phyloP scores from a whole-genome alignment of 2,888 invertebrate species.

The Orthosia gothica region DNA sequence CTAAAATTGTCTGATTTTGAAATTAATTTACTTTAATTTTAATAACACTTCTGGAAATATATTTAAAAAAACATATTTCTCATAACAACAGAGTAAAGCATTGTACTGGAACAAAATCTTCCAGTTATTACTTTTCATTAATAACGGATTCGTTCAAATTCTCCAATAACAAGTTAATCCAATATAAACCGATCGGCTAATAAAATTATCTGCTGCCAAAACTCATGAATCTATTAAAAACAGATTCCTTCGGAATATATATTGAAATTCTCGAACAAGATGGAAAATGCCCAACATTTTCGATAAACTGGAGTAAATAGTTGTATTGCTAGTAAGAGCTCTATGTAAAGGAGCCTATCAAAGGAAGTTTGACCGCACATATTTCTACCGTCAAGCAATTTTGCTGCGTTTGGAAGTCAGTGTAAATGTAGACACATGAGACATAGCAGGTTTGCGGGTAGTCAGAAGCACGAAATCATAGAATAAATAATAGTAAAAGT shows the following conservation, averaged over 20 bases:
- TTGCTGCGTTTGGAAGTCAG: not conserved
- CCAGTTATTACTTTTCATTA: constrained; percentile 19
- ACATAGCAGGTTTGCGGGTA: not conserved
- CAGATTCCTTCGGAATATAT: constrained; percentile 22
- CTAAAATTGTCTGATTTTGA: no score
- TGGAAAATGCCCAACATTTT: constrained; percentile 26
- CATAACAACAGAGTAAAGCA: constrained; percentile 7
- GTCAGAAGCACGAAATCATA: not conserved
- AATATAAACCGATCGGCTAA: constrained; percentile 14
- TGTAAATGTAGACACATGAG: not conserved
- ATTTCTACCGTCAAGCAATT: not conserved
- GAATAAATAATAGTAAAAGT: no score
- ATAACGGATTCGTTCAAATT: constrained; percentile 22
- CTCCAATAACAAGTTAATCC: constrained; percentile 38
- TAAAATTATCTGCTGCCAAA: constrained; percentile 31
- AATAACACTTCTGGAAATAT: not conserved
- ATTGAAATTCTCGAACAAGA: constrained; percentile 10
- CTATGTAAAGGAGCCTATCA: not conserved
- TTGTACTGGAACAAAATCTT: constrained; percentile 15
- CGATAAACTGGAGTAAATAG: constrained; percentile 4
- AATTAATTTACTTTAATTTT: no score
- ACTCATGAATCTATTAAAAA: constrained; percentile 39
- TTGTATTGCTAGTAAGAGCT: not conserved
- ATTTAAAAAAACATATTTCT: constrained; percentile 2
- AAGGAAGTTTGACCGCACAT: not conserved